Evolutionary conservation across 2,113 vertebrate species (phyloP).

Genomic region (Salvator merianae): DNA sequence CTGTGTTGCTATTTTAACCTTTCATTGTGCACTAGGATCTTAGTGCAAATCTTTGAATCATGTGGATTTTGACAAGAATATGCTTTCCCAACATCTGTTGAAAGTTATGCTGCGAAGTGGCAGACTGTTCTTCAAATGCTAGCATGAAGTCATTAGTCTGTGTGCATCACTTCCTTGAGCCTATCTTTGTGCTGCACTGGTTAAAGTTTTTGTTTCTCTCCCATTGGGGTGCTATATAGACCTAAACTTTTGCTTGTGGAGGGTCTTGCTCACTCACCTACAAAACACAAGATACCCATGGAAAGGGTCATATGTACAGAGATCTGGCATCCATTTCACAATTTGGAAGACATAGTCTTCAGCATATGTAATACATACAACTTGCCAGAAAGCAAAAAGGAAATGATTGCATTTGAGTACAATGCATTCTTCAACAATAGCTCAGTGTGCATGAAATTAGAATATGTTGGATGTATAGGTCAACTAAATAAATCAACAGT

Average conservation of each 20-base stretch:
- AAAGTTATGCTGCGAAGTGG: constrained; percentile 54
- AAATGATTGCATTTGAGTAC: constrained; percentile 86
- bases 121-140: constrained; percentile 41
- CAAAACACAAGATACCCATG: constrained; percentile 61
- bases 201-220: constrained; percentile 48
- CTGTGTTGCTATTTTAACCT: constrained; percentile 43
- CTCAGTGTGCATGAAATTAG: constrained; percentile 82
- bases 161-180: constrained; percentile 62
- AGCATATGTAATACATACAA: constrained; percentile 78
- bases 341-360: constrained; percentile 71
- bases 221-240: constrained; percentile 39
- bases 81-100: constrained; percentile 69
- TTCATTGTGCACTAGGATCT: constrained; percentile 34
- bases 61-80: constrained; percentile 56
- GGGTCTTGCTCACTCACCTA: constrained; percentile 70
- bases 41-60: constrained; percentile 45
- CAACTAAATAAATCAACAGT: constrained; percentile 56
- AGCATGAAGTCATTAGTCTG: constrained; percentile 60
- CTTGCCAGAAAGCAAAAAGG: constrained; percentile 77
- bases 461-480: constrained; percentile 73
- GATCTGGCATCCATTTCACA: constrained; percentile 74
- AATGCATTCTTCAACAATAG: constrained; percentile 80
- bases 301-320: constrained; percentile 70
- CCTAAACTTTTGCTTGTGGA: constrained; percentile 61
- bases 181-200: constrained; percentile 29